These are phyloP conservation scores for Calypte anna DNA, from an alignment of 2,113 vertebrate genomes.

Conservation along the genomic window DNA sequence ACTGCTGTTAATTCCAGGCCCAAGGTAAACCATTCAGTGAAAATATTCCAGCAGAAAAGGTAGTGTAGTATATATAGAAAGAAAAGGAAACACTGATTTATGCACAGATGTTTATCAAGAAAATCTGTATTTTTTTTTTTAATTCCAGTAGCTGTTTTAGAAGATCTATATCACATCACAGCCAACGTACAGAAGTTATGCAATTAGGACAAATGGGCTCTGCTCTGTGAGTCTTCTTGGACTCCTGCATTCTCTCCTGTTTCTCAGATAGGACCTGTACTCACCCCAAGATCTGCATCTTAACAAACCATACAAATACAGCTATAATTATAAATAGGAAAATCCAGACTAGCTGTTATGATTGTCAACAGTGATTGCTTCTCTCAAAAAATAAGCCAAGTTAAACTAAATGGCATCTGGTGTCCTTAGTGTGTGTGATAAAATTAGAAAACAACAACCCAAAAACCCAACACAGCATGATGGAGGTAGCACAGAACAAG, in stretches of 20 bases:
- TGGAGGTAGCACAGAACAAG: not conserved
- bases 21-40: not conserved
- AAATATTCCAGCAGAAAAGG: not conserved
- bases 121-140: not conserved
- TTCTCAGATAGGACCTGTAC: not conserved
- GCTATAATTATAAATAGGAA: not conserved
- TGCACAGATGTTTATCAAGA: not conserved
- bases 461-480: not conserved
- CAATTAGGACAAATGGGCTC: not conserved
- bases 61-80: not conserved
- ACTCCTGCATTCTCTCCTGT: not conserved
- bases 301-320: not conserved
- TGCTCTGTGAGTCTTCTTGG: not conserved
- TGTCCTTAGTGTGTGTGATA: not conserved
- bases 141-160: not conserved
- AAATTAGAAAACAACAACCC: not conserved
- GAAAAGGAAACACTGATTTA: conserved; percentile 22
- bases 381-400: not conserved
- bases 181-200: not conserved
- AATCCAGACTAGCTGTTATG: not conserved
- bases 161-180: not conserved
- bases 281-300: not conserved
- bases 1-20: not conserved
- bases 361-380: not conserved
- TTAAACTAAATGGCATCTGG: not conserved